Percentiles rank a stretch among this genome's conserved stretches.
Evolutionary conservation across 2,888 invertebrate genomes (phyloP).

Genomic region (Polymixis lichenea): DNA sequence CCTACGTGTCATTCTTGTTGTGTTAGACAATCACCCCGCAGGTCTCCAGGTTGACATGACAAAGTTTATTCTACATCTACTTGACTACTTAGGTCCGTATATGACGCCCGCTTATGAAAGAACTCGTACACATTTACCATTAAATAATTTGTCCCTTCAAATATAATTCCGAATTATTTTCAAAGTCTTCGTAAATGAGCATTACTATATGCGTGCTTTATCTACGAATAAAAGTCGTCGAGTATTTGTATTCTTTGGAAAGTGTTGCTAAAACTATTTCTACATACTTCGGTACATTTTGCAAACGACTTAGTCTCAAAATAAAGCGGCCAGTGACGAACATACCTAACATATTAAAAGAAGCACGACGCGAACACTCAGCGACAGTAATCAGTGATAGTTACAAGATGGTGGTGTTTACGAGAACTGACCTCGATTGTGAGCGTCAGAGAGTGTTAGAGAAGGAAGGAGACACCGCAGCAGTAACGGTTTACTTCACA

Average conservation of each 20-base stretch:
- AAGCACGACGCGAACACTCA: constrained; percentile 24
- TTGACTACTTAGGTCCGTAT: not conserved
- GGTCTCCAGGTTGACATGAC: not conserved
- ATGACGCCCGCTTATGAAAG: not conserved
- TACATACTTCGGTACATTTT: constrained; percentile 4
- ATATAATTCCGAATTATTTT: not conserved
- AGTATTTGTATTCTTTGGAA: not conserved
- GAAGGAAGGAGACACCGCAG: constrained; percentile 41
- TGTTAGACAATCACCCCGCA: not conserved
- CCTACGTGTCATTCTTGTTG: no score
- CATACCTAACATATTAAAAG: constrained; percentile 8
- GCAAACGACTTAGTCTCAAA: not conserved
- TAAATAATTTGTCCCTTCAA: no score
- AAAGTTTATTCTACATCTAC: not conserved
- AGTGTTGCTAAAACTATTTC: not conserved
- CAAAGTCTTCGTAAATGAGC: not conserved
- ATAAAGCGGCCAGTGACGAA: not conserved
- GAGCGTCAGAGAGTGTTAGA: not conserved
- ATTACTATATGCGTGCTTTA: not conserved
- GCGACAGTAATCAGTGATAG: not conserved
- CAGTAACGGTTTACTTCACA: constrained; percentile 72
- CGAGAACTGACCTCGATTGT: constrained; percentile 5
- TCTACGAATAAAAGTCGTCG: not conserved
- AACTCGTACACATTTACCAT: not conserved
- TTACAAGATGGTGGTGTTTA: constrained; percentile 1